These are phyloP conservation scores for Cryptoblepharus egeriae DNA, from an alignment of 2,797 vertebrate genomes.

Conservation along the genomic window DNA sequence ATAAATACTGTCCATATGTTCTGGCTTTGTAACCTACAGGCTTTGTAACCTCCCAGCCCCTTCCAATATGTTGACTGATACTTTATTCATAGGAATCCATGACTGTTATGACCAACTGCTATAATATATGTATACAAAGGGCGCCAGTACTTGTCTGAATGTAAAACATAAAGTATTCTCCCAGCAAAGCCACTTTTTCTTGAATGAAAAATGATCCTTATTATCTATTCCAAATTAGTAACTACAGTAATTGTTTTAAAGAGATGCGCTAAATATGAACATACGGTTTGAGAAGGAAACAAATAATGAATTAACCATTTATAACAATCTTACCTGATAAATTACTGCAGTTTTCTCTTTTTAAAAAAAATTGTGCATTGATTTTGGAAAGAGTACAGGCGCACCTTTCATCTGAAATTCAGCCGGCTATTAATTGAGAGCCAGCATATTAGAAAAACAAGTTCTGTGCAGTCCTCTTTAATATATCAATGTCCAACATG, in stretches of 20 bases:
- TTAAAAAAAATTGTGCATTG: conserved; percentile 10
- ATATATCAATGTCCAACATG: conserved; percentile 7
- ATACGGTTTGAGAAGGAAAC: neutral
- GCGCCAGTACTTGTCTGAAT: conserved; percentile 45
- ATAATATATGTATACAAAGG: conserved; percentile 33
- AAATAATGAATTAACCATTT: conserved; percentile 44
- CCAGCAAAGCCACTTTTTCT: conserved; percentile 15
- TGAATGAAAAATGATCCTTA: conserved; percentile 13
- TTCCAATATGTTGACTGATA: conserved; percentile 23
- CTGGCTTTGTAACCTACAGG: neutral
- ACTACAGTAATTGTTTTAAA: conserved; percentile 3
- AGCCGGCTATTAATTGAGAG: neutral
- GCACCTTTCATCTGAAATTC: conserved; percentile 23
- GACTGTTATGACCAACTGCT: conserved; percentile 28
- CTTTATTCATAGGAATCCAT: conserved; percentile 2
- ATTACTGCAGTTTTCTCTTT: conserved; percentile 45
- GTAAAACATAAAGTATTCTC: neutral
- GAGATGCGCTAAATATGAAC: neutral
- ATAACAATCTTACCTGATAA: conserved; percentile 59
- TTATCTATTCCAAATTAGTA: conserved; percentile 47
- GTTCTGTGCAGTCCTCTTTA: conserved; percentile 13
- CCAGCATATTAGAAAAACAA: neutral
- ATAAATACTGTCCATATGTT: neutral
- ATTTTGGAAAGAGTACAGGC: conserved; percentile 7
- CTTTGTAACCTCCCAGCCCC: neutral